Conservation (phyloP, 2,797 vertebrate genomes). For the Rhabdomys pumilio region DNA sequence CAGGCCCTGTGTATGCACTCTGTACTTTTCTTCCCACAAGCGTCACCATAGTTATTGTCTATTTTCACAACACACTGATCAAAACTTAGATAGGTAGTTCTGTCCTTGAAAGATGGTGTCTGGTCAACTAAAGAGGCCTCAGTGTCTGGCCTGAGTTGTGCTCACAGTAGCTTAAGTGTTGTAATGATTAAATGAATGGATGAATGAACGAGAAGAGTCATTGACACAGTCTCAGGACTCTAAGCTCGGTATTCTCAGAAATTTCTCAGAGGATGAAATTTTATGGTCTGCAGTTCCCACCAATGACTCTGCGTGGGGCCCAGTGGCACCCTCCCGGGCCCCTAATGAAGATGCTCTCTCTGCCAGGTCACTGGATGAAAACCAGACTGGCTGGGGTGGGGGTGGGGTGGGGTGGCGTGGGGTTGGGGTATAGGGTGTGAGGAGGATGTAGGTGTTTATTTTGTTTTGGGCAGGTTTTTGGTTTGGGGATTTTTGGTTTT, state of each 20-base stretch:
- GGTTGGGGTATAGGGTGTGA: background rate
- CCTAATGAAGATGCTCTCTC: background rate
- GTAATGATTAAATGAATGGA: no score
- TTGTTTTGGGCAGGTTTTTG: background rate
- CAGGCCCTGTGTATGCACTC: background rate
- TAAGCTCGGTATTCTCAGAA: background rate
- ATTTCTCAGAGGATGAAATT: background rate
- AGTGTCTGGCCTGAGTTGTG: background rate
- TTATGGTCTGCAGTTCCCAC: background rate
- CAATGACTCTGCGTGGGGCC: background rate
- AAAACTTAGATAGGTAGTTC: background rate
- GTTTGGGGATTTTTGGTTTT: background rate
- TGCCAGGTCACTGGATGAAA: background rate
- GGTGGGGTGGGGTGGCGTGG: background rate
- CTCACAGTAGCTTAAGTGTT: background rate
- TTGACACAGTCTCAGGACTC: background rate
- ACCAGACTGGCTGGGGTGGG: background rate
- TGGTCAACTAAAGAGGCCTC: background rate
- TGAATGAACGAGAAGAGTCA: background rate
- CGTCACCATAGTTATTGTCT: background rate
- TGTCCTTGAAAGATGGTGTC: no score
- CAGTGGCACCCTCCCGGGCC: rapidly evolving
- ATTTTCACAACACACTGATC: background rate
- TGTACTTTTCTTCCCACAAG: background rate
- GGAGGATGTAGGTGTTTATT: background rate